phyloP scores from a whole-genome alignment of 2,113 vertebrate species.

The Fregetta grallaria region DNA sequence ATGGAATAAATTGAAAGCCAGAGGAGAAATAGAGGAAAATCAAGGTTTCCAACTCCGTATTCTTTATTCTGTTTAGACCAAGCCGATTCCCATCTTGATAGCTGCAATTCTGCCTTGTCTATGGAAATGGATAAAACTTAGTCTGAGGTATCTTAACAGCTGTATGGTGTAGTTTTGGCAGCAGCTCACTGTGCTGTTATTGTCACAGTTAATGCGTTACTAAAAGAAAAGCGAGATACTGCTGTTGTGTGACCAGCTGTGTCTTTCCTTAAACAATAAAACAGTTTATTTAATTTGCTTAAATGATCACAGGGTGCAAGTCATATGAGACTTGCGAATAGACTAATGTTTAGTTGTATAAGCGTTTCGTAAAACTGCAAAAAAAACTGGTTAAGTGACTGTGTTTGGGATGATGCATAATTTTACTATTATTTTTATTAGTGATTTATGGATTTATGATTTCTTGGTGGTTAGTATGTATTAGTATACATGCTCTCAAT shows the following conservation, averaged over 20 bases:
- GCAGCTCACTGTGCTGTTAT: neutral
- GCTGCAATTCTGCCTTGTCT: neutral
- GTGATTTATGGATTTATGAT: neutral
- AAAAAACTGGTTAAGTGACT: neutral
- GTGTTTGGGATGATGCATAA: neutral
- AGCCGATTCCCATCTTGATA: neutral
- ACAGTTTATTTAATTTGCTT: neutral
- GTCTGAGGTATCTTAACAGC: neutral
- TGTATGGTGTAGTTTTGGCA: neutral
- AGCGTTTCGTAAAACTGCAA: neutral
- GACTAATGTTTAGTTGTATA: neutral
- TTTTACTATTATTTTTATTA: neutral
- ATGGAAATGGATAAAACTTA: neutral
- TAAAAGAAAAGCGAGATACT: neutral
- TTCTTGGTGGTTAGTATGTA: neutral
- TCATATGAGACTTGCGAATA: neutral
- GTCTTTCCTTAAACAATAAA: neutral
- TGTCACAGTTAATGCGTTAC: neutral
- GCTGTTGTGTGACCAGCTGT: neutral
- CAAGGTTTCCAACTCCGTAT: neutral
- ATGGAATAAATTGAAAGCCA: neutral
- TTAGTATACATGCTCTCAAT: neutral
- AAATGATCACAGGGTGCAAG: conserved; percentile 7
- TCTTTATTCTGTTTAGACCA: neutral
- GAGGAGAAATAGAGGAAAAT: neutral